phyloP scores from a whole-genome alignment of 2,797 vertebrate species.

The Lacerta viridis region DNA sequence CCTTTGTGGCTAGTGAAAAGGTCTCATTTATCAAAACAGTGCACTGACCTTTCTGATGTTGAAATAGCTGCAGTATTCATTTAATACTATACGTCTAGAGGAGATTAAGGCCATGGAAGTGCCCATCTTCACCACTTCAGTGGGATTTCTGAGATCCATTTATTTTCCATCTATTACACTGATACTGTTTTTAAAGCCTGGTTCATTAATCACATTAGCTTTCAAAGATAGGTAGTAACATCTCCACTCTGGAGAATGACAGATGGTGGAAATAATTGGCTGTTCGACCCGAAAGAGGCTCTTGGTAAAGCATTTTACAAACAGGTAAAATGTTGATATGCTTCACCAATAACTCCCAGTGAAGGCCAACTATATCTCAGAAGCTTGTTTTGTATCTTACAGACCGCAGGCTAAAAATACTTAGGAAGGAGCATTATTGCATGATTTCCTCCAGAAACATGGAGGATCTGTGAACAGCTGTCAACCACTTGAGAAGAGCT shows the following conservation, averaged over 20 bases:
- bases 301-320: conserved; percentile 8
- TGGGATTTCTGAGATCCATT: conserved; percentile 5
- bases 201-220: conserved; percentile 20
- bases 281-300: conserved; percentile 27
- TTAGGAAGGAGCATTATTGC: neutral
- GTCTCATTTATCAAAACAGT: conserved; percentile 3
- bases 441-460: neutral
- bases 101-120: conserved; percentile 38
- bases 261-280: conserved; percentile 24
- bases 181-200: neutral
- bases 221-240: neutral
- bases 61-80: conserved; percentile 34
- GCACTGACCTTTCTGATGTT: conserved; percentile 21
- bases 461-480: neutral
- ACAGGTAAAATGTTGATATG: neutral
- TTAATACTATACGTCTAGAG: conserved; percentile 18
- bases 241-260: neutral
- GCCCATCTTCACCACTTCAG: neutral
- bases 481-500: neutral
- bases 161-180: conserved; percentile 30
- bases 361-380: neutral
- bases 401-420: neutral
- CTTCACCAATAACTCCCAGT: neutral
- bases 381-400: neutral
- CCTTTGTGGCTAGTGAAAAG: conserved; percentile 11